Base-by-base conservation (phyloP, 2,113 vertebrate genomes). In the Ranitomeya variabilis region DNA sequence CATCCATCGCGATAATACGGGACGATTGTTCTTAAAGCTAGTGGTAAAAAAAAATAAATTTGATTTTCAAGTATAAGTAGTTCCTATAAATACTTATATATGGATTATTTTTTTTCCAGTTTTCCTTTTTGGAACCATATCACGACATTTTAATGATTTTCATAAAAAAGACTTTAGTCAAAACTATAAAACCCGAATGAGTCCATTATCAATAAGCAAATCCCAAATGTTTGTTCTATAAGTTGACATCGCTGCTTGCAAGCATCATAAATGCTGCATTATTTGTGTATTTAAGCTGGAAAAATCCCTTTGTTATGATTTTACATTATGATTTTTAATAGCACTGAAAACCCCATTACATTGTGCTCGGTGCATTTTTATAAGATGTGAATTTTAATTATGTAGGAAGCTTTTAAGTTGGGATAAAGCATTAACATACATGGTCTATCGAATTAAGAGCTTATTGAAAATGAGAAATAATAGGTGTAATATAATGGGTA, bases 371-470 rank as follows among this genome's bases (percentile, higher is more conserved):
- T 45, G 23, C 16, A 15, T 16, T 37, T 62, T 60, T n/a, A 19
- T 23, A 81, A 60, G 23, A 62, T 37, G 57, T 60, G 7, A n/a
- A 84, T 26, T 84, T 84, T 69, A 84, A 84, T 84, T 84, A 45
- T 67, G 62, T n/a, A 54, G 45, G 60, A 83, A n/a, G 82, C 82
- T 84, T 84, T 84, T 84, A 69, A 55, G 45, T 84, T 84, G 51
- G 64, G 64, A 71, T 55, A 69, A 37, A 69, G n/a, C 51, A 69
- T 55, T 84, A 84, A 55, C 82, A 71, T 71, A 84, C 82, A 84
- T 71, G 64, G 82, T 54, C 81, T 67, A 83, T 83, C 82, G 71
- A 69, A 84, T 69, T 71, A 84, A 84, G 82, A 84, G 82, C 51
- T 54, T 84, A 84, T 71, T 84, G n/a, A 84, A 67, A 84, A 84